Evolutionary conservation across 2,888 invertebrate species (phyloP).

Genomic region (Eudasyphora cyanicolor): DNA sequence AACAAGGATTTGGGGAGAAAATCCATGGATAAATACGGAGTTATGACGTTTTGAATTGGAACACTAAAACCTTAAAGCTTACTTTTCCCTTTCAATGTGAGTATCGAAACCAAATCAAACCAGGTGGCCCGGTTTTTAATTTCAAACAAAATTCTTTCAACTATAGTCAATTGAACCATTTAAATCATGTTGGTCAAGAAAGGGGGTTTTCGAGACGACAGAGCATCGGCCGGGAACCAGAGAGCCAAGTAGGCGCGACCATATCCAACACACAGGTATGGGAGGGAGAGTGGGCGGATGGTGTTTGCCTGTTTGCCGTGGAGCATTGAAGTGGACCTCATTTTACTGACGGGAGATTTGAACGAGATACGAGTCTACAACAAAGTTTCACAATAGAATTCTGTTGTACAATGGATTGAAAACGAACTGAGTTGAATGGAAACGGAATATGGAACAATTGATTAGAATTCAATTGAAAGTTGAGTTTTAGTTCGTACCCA

Average conservation of each 20-base stretch:
- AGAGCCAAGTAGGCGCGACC: not conserved
- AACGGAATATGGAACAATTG: slow-evolving; percentile 71
- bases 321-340: slow-evolving; percentile 8
- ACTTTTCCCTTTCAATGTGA: no score
- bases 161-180: no score
- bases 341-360: not conserved
- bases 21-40: no score
- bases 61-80: no score
- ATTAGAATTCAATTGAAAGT: slow-evolving; percentile 76
- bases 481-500: slow-evolving; percentile 65
- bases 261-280: not conserved
- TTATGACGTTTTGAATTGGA: no score
- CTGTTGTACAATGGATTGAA: slow-evolving; percentile 51
- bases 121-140: no score
- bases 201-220: no score
- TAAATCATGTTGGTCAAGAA: no score
- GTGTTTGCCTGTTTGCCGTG: not conserved
- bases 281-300: not conserved
- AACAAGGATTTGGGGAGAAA: no score
- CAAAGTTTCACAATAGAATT: slow-evolving; percentile 46
- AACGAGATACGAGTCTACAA: slow-evolving; percentile 37
- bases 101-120: no score
- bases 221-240: no score
- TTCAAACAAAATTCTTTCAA: no score
- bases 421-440: slow-evolving; percentile 46